phyloP scores from a whole-genome alignment of 2,888 invertebrate genomes.

The Mamestra brassicae region DNA sequence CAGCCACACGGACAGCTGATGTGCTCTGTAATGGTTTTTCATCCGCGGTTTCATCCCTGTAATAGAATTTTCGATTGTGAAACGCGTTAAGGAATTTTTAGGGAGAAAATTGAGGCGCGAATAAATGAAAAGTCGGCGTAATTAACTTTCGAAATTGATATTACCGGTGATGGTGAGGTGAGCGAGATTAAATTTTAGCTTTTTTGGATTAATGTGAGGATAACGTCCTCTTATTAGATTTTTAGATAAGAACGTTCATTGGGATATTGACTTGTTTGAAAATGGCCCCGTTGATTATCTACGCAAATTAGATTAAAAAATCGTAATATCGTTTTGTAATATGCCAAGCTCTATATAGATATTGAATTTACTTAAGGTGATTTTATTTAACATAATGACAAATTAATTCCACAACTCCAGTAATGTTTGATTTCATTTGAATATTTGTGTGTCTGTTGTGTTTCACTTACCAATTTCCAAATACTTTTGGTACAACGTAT shows the following conservation, averaged over 20 bases:
- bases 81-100: constrained; percentile 69
- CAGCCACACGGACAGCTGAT: constrained; percentile 98
- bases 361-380: background rate
- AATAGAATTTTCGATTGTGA: constrained; percentile 78
- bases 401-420: background rate
- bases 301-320: constrained; percentile 22
- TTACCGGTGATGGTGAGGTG: constrained; percentile 66
- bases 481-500: constrained; percentile 97
- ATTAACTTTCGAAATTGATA: constrained; percentile 78
- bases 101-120: constrained; percentile 65
- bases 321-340: background rate
- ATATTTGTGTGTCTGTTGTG: background rate
- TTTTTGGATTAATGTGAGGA: constrained; percentile 62
- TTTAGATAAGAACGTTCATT: constrained; percentile 32
- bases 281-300: constrained; percentile 7
- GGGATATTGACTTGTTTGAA: constrained; percentile 14
- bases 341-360: background rate
- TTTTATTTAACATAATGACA: background rate
- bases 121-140: constrained; percentile 70
- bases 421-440: background rate
- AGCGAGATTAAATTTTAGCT: constrained; percentile 71
- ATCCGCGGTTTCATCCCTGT: constrained; percentile 97
- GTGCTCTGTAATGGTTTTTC: constrained; percentile 99
- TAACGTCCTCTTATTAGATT: constrained; percentile 46
- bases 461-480: constrained; percentile 96